A percentile compares a stretch with the other conserved stretches of the same genome.
Evolutionary conservation across 2,797 vertebrate genomes (phyloP).

Genomic region (Channallabes apus): DNA sequence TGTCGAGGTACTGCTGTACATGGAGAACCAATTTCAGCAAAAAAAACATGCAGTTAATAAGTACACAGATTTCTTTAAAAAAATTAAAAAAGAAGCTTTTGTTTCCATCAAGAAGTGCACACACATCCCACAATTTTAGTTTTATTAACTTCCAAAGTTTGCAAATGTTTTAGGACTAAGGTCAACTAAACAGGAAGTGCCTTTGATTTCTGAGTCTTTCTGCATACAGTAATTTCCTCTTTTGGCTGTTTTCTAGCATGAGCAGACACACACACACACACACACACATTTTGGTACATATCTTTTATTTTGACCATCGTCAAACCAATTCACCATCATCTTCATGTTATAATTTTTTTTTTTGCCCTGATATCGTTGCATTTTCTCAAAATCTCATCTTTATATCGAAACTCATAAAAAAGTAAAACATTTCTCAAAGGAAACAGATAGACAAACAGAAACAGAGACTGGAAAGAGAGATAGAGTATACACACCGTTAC

Average conservation of each 20-base stretch:
- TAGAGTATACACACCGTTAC: slow-evolving; percentile 73
- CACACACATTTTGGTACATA: slow-evolving; percentile 65
- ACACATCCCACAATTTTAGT: neutral
- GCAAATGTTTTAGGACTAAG: neutral
- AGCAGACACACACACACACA: slow-evolving; percentile 40
- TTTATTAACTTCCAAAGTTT: neutral
- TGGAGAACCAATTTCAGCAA: neutral
- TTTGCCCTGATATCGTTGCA: slow-evolving; percentile 63
- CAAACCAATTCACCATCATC: slow-evolving; percentile 58
- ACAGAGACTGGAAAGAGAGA: slow-evolving; percentile 70
- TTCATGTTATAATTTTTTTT: slow-evolving; percentile 24
- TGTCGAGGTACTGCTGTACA: too few relatives aligned
- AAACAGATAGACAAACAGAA: slow-evolving; percentile 59
- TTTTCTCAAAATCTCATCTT: slow-evolving; percentile 63
- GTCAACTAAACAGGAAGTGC: slow-evolving; percentile 3
- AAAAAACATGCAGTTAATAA: neutral
- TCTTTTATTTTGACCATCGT: slow-evolving; percentile 74
- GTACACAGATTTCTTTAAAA: neutral
- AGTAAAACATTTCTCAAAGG: slow-evolving; percentile 72
- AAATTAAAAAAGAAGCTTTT: too few relatives aligned
- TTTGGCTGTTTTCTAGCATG: neutral
- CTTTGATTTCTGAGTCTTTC: neutral
- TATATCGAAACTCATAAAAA: slow-evolving; percentile 72
- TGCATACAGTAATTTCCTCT: neutral
- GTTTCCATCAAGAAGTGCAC: neutral